These are phyloP conservation scores for Coturnix japonica DNA, from an alignment of 2,113 vertebrate genomes.

Conservation along the genomic window DNA sequence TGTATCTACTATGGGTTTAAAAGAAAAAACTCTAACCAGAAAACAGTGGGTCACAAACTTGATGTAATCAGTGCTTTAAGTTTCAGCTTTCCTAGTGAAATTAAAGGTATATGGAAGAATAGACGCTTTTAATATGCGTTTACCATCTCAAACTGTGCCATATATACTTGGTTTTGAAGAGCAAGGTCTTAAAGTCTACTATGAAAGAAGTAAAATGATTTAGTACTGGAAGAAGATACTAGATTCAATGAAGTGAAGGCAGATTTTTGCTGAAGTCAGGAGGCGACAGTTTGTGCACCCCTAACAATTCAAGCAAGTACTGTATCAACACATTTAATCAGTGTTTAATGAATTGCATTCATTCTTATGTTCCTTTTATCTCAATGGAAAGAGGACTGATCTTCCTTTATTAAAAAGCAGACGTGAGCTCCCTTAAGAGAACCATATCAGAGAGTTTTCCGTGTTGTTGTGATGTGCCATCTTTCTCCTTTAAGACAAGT, in stretches of 20 bases:
- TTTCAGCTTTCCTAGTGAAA: constrained; percentile 8
- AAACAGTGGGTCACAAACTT: constrained; percentile 20
- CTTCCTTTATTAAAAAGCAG: not conserved
- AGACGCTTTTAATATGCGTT: not conserved
- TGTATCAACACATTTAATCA: not conserved
- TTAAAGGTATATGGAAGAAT: not conserved
- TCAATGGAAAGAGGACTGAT: not conserved
- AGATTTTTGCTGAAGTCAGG: not conserved
- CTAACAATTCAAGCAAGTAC: not conserved
- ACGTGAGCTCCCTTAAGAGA: not conserved
- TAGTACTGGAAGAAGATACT: not conserved
- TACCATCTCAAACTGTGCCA: not conserved
- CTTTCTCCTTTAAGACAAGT: not conserved
- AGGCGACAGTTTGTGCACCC: not conserved
- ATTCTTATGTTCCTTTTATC: not conserved
- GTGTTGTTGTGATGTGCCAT: not conserved
- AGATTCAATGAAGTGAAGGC: not conserved
- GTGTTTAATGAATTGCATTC: not conserved
- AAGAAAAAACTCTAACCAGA: constrained; percentile 12
- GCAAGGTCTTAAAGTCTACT: not conserved
- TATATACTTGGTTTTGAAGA: not conserved
- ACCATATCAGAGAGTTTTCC: not conserved
- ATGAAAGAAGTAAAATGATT: not conserved
- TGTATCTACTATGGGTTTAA: constrained; percentile 42
- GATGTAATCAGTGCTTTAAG: not conserved